A percentile compares a stretch with the other conserved stretches of the same genome.
phyloP scores from a whole-genome alignment of 30 jellyfish, hydroid and myxozoan species.

The Aurelia aurita region DNA sequence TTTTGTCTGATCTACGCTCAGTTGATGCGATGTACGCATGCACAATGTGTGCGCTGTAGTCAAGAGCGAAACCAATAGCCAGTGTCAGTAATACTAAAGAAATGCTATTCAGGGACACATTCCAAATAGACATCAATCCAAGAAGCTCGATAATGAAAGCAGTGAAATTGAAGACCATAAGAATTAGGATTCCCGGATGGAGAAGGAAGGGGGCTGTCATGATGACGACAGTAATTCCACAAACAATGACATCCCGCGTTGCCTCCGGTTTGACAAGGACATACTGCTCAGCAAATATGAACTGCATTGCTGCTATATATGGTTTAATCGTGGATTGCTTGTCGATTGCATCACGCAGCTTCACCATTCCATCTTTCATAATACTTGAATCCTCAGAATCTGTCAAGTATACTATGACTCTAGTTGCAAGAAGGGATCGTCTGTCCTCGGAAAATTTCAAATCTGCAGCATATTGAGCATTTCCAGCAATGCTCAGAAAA shows the following conservation, averaged over 20 bases:
- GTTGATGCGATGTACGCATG: constrained; percentile 64
- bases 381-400: constrained; percentile 14
- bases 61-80: constrained; percentile 75
- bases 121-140: constrained; percentile 75
- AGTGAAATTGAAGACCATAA: constrained; percentile 70
- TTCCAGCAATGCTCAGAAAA: constrained; percentile 18
- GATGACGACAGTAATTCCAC: constrained; percentile 70
- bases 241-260: constrained; percentile 63
- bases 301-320: constrained; percentile 32
- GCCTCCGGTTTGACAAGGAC: constrained; percentile 63
- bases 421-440: constrained; percentile 11
- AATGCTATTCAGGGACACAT: constrained; percentile 53
- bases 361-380: constrained; percentile 38
- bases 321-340: constrained; percentile 10
- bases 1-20: not conserved
- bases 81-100: constrained; percentile 58
- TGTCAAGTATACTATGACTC: constrained; percentile 28
- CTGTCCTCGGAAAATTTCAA: constrained; percentile 3
- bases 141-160: constrained; percentile 73
- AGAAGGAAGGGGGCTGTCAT: constrained; percentile 83
- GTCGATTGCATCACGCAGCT: constrained; percentile 20
- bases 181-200: constrained; percentile 74
- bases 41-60: constrained; percentile 77
- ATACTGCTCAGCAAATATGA: constrained; percentile 56
- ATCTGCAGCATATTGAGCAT: constrained; percentile 4